Percentiles rank a stretch among this genome's conserved stretches.
Conservation (phyloP, 2,888 invertebrate genomes). For the Sicus ferrugineus region DNA sequence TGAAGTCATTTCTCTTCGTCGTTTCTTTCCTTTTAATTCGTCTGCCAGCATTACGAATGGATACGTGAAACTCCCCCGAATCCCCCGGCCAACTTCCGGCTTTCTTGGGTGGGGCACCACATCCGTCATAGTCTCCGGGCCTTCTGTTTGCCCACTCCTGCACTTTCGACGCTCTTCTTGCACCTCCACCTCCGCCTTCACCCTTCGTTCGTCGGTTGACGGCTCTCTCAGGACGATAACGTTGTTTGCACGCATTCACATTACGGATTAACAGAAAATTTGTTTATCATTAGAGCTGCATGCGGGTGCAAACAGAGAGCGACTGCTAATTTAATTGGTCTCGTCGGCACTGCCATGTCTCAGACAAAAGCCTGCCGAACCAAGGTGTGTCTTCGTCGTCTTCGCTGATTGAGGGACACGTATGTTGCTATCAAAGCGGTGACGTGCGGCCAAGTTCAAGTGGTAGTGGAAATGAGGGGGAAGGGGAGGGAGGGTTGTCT, state of each 20-base stretch:
- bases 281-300: slow-evolving; percentile 22
- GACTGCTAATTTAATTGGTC: slow-evolving; percentile 54
- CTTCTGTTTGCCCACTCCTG: too few species aligned
- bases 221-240: background rate
- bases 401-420: background rate
- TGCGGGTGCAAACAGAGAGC: slow-evolving; percentile 11
- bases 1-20: slow-evolving; percentile 5
- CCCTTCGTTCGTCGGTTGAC: background rate
- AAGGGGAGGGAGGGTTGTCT: too few species aligned
- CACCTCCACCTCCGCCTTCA: slow-evolving; percentile 8
- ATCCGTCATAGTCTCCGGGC: too few species aligned
- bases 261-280: slow-evolving; percentile 13
- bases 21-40: slow-evolving; percentile 26
- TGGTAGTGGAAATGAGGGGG: background rate
- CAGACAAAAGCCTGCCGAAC: slow-evolving; percentile 39
- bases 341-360: slow-evolving; percentile 46
- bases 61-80: too few species aligned
- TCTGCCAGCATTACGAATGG: slow-evolving; percentile 4
- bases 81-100: too few species aligned
- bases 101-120: too few species aligned
- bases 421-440: background rate
- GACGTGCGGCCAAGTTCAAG: background rate
- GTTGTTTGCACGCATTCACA: background rate
- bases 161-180: slow-evolving; percentile 20
- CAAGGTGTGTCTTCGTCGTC: background rate